Conservation (phyloP, 2,113 vertebrate species). For the Thymallus thymallus region DNA sequence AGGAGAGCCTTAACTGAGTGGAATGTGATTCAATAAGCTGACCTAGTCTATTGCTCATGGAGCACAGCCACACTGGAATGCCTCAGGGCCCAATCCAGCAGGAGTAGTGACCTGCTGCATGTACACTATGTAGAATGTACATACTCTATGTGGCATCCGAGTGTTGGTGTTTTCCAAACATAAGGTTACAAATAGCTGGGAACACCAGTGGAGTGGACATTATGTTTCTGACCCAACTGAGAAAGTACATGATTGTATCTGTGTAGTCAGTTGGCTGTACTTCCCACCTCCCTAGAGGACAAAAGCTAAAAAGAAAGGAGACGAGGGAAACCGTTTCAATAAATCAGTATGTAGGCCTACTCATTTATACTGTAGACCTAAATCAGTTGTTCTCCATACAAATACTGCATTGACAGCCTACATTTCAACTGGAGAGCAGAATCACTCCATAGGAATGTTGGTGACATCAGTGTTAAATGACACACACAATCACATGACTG, state of each 20-base stretch:
- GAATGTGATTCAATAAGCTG: constrained; percentile 18
- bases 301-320: neutral
- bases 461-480: neutral
- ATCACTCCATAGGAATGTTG: neutral
- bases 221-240: neutral
- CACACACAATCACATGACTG: neutral
- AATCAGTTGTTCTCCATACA: no score
- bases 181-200: neutral
- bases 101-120: no score
- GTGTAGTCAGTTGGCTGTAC: neutral
- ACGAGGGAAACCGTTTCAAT: neutral
- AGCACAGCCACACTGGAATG: neutral
- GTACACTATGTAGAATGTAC: no score
- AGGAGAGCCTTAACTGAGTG: constrained; percentile 9
- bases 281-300: neutral
- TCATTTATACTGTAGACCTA: no score
- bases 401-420: neutral
- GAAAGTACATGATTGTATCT: neutral
- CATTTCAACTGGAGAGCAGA: neutral
- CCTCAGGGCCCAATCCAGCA: neutral
- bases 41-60: neutral
- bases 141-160: neutral
- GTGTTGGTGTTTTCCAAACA: neutral
- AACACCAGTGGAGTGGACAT: neutral
- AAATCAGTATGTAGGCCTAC: neutral